These are phyloP conservation scores for Gila orcuttii DNA, from an alignment of 2,113 vertebrate genomes.

Conservation along the genomic window DNA sequence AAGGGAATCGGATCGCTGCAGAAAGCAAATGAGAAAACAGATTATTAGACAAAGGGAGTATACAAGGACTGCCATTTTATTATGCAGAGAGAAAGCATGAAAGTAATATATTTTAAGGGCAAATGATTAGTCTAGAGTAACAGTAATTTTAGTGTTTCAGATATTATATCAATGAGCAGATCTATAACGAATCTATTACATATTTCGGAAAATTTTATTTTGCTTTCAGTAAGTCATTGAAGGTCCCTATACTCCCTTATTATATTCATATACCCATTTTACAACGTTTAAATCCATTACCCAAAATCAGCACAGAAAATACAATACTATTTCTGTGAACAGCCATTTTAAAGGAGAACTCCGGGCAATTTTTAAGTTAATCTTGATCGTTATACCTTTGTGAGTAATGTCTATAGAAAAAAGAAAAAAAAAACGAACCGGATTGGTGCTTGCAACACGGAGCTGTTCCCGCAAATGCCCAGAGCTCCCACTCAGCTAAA, in stretches of 20 bases:
- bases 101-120: neutral
- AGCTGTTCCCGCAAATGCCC: too few species aligned
- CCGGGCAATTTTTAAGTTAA: too few species aligned
- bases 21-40: conserved; percentile 33
- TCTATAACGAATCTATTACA: neutral
- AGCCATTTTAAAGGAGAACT: too few species aligned
- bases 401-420: too few species aligned
- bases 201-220: neutral
- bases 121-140: neutral
- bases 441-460: too few species aligned
- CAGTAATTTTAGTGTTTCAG: neutral
- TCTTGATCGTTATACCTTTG: too few species aligned
- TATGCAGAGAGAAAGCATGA: neutral
- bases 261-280: neutral
- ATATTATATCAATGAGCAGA: too few species aligned
- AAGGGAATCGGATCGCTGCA: conserved; percentile 38
- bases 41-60: neutral
- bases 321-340: too few species aligned
- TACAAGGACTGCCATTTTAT: neutral
- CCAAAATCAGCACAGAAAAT: too few species aligned
- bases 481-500: too few species aligned
- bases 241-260: neutral
- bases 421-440: too few species aligned
- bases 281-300: neutral
- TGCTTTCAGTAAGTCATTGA: neutral